Evolutionary conservation across 2,113 vertebrate species (phyloP).

Genomic region (Octodon degus): DNA sequence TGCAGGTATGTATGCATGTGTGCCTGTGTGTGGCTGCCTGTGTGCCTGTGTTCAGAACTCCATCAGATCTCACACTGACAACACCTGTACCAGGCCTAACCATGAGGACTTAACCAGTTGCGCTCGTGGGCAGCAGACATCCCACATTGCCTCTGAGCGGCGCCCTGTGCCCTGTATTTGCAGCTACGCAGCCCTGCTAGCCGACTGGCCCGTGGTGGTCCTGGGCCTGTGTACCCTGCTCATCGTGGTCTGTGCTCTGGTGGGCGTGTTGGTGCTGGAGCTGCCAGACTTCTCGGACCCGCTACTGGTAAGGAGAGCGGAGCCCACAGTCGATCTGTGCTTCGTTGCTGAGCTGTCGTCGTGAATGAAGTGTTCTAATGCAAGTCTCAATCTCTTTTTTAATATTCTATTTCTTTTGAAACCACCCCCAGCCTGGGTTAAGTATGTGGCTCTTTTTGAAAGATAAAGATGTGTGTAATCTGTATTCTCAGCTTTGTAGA

Average conservation of each 20-base stretch:
- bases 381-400: not conserved
- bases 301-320: slow-evolving; percentile 90
- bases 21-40: not conserved
- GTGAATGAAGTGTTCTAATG: not conserved
- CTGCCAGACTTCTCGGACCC: slow-evolving; percentile 98
- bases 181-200: slow-evolving; percentile 96
- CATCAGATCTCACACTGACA: not conserved
- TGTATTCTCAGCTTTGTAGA: not conserved
- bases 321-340: not conserved
- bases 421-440: not conserved
- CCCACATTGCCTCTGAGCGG: not conserved
- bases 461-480: not conserved
- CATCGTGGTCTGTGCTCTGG: slow-evolving; percentile 95
- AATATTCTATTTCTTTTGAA: not conserved
- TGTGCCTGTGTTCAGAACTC: not conserved
- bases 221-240: slow-evolving; percentile 96
- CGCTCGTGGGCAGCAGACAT: not conserved
- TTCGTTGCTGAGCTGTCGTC: not conserved
- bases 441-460: not conserved
- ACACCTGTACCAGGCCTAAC: not conserved
- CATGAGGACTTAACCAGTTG: not conserved
- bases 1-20: no score
- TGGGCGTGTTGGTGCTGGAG: slow-evolving; percentile 96
- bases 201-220: slow-evolving; percentile 98
- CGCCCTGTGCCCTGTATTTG: not conserved